A percentile compares a stretch with the other conserved stretches of the same genome.
Evolutionary conservation across 2,113 vertebrate genomes (phyloP).

Genomic region (Plecotus auritus): DNA sequence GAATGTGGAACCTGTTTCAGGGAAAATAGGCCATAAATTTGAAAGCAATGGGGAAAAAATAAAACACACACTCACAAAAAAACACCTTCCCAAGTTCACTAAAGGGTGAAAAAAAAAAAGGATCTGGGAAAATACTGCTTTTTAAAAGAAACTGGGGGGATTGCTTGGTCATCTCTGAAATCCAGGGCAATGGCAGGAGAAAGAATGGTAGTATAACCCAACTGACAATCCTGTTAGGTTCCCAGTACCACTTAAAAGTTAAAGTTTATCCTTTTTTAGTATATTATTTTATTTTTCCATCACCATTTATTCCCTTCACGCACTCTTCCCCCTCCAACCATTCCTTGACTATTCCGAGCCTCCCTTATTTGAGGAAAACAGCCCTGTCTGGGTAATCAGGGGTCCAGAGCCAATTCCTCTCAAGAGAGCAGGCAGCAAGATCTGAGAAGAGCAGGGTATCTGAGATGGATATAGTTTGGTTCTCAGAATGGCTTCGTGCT

Average conservation of each 20-base stretch:
- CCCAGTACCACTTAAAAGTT: background rate
- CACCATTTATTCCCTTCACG: no score
- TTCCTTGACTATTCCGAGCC: background rate
- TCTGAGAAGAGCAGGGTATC: background rate
- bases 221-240: background rate
- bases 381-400: background rate
- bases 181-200: background rate
- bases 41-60: background rate
- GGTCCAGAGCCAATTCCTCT: background rate
- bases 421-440: background rate
- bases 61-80: background rate
- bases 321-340: no score
- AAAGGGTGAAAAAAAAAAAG: background rate
- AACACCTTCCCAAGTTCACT: background rate
- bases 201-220: background rate
- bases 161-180: background rate
- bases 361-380: background rate
- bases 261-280: background rate
- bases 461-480: background rate
- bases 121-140: background rate
- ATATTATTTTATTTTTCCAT: no score
- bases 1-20: background rate
- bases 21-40: background rate
- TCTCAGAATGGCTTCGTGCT: background rate
- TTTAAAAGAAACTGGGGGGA: background rate